Evolutionary conservation across 2,888 invertebrate genomes (phyloP), one percentile per base, ranked within the genome.

Genomic region (Ochlodes sylvanus): DNA sequence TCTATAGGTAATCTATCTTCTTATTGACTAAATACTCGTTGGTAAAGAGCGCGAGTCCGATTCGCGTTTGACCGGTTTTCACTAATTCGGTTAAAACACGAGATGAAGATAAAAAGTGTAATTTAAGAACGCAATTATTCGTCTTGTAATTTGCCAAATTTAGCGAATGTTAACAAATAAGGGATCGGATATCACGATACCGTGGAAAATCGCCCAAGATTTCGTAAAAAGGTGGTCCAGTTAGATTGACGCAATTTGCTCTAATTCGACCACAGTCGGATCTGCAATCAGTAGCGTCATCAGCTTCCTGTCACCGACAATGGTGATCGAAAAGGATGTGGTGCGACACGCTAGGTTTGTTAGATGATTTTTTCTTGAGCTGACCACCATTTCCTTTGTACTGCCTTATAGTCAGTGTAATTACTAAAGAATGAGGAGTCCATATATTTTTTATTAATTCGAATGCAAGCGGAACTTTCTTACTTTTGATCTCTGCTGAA

Each of bases 321-420:
- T 79, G 72, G 44, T 38, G 19, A 19, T 42, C 19, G 74, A 85
- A 83, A 75, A 78, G 88, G 87, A 88, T 87, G 87, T 87, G 87
- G 87, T 44, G 32, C 68, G 70, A 70, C 67, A 62, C 61, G 57
- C 57, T 63, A 50, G 58, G 27, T 62, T 54, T 44, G 42, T 52
- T 62, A 47, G 55, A 44, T 32, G 27, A n/a, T 44, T 61, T 58
- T 55, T 55, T 34, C 61, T 38, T 14, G 9, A 0, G 12, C 12
- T 21, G 34, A 67, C 66, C 66, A 32, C 66, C 41, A 21, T 34
- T 61, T 67, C 66, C 66, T 60, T 27, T 54, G 1, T 9, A 3
- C 14, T 38, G 14, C 10, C 42, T 17, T 52, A 55, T 27, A 27
- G 57, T 17, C 42, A 17, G 34, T 17, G 15, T 32, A 60, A 60